Evolutionary conservation across 2,888 invertebrate species (phyloP).

Genomic region (Helobdella robusta): DNA sequence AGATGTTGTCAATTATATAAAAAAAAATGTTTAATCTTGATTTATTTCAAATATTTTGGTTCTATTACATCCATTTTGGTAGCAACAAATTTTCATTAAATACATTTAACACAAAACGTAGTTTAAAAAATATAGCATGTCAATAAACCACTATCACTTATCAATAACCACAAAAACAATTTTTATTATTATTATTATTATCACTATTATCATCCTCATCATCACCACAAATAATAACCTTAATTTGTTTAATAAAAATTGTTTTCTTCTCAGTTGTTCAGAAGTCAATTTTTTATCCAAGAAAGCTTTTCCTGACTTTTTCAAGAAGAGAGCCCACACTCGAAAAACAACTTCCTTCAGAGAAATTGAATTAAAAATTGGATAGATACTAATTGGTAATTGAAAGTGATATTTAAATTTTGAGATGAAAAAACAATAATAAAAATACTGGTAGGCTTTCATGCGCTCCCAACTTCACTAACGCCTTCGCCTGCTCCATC

Average conservation of each 20-base stretch:
- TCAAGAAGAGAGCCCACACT: constrained; percentile 8
- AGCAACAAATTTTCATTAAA: no score
- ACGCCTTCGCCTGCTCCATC: constrained; percentile 18
- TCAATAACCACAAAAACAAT: background rate
- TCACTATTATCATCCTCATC: background rate
- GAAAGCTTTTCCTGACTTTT: constrained; percentile 7
- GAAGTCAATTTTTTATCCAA: background rate
- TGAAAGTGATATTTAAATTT: background rate
- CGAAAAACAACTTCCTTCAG: constrained; percentile 8
- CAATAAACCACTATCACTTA: background rate
- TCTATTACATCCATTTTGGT: background rate
- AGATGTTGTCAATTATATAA: background rate
- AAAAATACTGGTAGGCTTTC: background rate
- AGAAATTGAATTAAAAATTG: background rate
- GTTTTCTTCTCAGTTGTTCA: no score
- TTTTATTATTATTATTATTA: background rate
- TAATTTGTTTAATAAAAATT: background rate
- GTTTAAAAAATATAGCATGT: no score
- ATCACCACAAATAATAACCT: background rate
- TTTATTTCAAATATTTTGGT: background rate
- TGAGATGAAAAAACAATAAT: background rate
- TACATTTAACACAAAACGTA: no score
- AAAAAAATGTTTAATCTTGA: background rate
- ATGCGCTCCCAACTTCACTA: no score
- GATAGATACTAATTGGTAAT: background rate